Conservation (phyloP, 2,888 invertebrate genomes). For the Ctena decussata region DNA sequence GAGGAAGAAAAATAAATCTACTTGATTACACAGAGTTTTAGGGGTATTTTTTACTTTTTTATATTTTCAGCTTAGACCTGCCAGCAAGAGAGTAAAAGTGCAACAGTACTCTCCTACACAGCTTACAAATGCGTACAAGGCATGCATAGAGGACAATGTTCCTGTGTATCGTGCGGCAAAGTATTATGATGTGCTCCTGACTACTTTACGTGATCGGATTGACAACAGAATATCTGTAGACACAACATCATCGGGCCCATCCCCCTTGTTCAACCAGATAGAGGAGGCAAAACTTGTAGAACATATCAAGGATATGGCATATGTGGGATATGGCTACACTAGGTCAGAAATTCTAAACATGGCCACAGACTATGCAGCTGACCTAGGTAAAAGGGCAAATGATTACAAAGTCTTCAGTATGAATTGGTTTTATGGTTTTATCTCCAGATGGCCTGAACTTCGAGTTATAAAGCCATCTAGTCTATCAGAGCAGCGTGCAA, state of each 20-base stretch:
- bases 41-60: background rate
- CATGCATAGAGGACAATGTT: background rate
- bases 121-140: background rate
- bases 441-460: slow-evolving; percentile 32
- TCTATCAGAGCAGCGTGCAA: slow-evolving; percentile 8
- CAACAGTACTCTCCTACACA: background rate
- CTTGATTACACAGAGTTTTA: background rate
- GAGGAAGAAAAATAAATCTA: background rate
- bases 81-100: background rate
- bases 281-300: slow-evolving; percentile 27
- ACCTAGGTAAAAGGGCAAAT: background rate
- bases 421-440: background rate
- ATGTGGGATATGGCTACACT: slow-evolving; percentile 34
- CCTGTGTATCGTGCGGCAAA: background rate
- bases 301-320: slow-evolving; percentile 35
- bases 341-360: slow-evolving; percentile 31
- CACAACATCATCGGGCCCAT: background rate
- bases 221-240: slow-evolving; percentile 10
- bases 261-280: background rate
- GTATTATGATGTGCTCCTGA: slow-evolving; percentile 17
- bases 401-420: background rate
- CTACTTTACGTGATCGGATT: slow-evolving; percentile 15
- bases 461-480: slow-evolving; percentile 12
- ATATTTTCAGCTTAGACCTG: background rate
- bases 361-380: slow-evolving; percentile 21